Evolutionary conservation across 2,888 invertebrate species (phyloP).

Genomic region (Nysson spinosus): DNA sequence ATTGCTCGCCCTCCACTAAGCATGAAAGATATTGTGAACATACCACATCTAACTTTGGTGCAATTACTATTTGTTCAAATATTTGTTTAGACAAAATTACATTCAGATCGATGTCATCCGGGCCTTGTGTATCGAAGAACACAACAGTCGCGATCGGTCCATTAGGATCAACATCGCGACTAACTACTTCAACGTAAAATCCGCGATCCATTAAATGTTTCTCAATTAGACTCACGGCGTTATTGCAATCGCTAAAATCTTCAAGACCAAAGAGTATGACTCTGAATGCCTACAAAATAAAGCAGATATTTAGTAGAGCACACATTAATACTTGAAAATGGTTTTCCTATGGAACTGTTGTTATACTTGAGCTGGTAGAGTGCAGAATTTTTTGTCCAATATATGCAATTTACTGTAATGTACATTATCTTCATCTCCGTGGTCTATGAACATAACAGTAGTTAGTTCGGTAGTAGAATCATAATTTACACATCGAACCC

Average conservation of each 20-base stretch:
- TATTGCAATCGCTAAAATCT: constrained; percentile 79
- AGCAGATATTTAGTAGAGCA: neutral
- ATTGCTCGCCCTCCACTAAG: too few species aligned
- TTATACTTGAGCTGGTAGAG: constrained; percentile 83
- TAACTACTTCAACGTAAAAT: constrained; percentile 80
- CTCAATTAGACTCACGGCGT: constrained; percentile 72
- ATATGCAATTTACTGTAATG: constrained; percentile 80
- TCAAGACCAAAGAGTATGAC: constrained; percentile 85
- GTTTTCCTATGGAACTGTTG: neutral
- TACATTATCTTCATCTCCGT: constrained; percentile 84
- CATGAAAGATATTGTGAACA: too few species aligned
- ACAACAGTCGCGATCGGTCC: constrained; percentile 80
- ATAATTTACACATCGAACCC: constrained; percentile 75
- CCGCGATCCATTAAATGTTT: constrained; percentile 79
- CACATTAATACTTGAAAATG: neutral
- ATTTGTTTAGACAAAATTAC: constrained; percentile 80
- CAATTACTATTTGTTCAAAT: constrained; percentile 70
- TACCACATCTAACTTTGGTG: constrained; percentile 72
- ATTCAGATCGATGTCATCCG: constrained; percentile 83
- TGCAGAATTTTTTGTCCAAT: constrained; percentile 82
- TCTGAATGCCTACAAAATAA: constrained; percentile 81
- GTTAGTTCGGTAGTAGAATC: constrained; percentile 57
- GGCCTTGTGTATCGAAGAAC: constrained; percentile 83
- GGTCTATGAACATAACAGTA: constrained; percentile 84
- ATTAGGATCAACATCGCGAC: constrained; percentile 72